Base-by-base conservation (phyloP, 1,140 invertebrate genomes). In the Fragariocoptes setiger region DNA sequence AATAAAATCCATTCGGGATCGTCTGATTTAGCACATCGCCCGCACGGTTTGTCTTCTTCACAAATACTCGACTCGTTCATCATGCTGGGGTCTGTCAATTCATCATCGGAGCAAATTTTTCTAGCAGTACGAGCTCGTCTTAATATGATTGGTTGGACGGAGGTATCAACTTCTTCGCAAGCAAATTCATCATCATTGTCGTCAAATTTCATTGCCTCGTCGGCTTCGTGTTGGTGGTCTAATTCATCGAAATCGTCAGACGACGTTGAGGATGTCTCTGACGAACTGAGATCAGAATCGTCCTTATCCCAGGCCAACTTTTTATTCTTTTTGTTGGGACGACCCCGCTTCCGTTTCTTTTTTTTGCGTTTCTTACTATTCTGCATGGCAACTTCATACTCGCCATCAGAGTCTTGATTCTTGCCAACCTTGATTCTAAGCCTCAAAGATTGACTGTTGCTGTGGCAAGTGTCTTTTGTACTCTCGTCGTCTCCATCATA, bases 1-100 rank as follows among this genome's bases (percentile, higher is more conserved):
- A 94, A 58, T 40, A 94, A 58, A 50, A 94, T 86, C 57, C 78
- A 86, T 54, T 90, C 82, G 1, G 85, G 83, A 59, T 88, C 78
- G 55, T 88, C 77, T 12, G 65, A 69, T 57, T 80, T 76, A 1
- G 68, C 67, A 58, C 83, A 92, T 50, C 76, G 76, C 47, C 71
- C 65, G 60, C 83, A 92, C 4, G 73, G 56, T 35, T 50, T 59
- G 37, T 61, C 60, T 48, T 63, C 58, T 40, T 47, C 18, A 15
- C 12, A 14, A 12, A 38, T 38, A 13, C 13, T 12, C 17, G 13
- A 14, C 12, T 12, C 12, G 13, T 38, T n/a, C 12, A 22, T 21
- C 17, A 20, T 17, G 31, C 22, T 21, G 3, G 37, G 21, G 37
- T 17, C 13, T 14, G 8, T 13, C 16, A 41, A 38, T 15, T 16